Evolutionary conservation across 1,140 invertebrate species (phyloP), one percentile per base, ranked within the genome.

Genomic region (Pseudachorutes palmiensis): DNA sequence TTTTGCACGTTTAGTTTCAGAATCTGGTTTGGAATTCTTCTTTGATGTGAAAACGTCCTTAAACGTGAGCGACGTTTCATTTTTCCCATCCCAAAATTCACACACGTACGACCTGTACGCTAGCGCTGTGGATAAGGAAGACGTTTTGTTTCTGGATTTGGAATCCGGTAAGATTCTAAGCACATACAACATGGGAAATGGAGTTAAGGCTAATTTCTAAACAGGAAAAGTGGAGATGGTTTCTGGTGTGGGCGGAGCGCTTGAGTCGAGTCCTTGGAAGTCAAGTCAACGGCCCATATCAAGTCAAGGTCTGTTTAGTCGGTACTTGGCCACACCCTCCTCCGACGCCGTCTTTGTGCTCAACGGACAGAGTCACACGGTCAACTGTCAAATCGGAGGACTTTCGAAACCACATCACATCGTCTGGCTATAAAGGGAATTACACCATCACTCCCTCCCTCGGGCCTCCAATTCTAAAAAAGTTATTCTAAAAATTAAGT

Each of bases 21-120:
- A 83, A 48, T 80, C 78, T 69, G 87, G 86, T 58, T 74, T 90
- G 31, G 81, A 84, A 70, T 89, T 89, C 75, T 78, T 82, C 12
- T 90, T 89, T 78, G 88, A 90, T 75, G 87, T 90, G 24, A 88
- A 87, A 77, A 89, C 88, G 3, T 87, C 86, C 2, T 78, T 89
- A 28, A 86, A 87, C 74, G 85, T 91, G 66, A 88, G 87, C 69
- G 87, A 88, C 74, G 82, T 90, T 41, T 84, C 87, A 9, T 91
- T 91, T 76, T 88, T 88, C 76, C 87, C 88, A 2, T 88, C 88
- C 29, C 82, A 86, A 75, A 84, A 83, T 12, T 86, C 85, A 14
- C 86, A 88, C 73, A 87, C 87, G 65, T 91, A 90, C 75, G 88
- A 91, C 75, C 78, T 90, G 29, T 88, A 88, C 68, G 85, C 89